These are phyloP conservation scores for Luffia ferchaultella DNA, from an alignment of 2,888 invertebrate genomes.

Conservation along the genomic window DNA sequence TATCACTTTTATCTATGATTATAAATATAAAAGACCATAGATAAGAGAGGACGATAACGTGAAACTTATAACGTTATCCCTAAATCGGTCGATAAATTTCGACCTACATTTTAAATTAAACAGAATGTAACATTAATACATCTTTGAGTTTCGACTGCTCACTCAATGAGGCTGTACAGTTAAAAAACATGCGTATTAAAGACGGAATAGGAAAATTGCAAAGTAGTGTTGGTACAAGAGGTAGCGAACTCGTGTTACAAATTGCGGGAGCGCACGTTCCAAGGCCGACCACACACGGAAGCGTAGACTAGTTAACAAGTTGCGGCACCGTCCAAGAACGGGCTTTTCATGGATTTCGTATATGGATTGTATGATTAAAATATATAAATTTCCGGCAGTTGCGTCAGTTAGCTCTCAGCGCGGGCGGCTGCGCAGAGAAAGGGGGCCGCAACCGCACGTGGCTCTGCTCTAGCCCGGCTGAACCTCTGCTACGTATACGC, in stretches of 20 bases:
- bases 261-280: background rate
- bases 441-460: constrained; percentile 23
- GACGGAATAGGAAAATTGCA: background rate
- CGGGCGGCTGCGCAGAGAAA: constrained; percentile 25
- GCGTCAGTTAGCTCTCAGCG: constrained; percentile 25
- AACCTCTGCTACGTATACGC: constrained; percentile 24
- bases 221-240: background rate
- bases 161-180: no score
- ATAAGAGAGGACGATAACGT: no score
- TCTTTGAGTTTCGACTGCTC: no score
- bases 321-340: constrained; percentile 32
- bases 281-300: background rate
- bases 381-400: constrained; percentile 34
- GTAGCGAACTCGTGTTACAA: background rate
- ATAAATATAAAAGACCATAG: no score
- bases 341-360: constrained; percentile 34
- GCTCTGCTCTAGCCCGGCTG: constrained; percentile 16
- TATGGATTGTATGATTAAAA: constrained; percentile 32
- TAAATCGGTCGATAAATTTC: no score
- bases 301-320: constrained; percentile 18
- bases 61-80: no score
- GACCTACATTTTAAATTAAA: no score
- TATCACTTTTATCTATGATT: no score
- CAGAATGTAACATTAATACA: no score
- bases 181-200: no score